Conservation (phyloP, 2,888 invertebrate species). For the Drosophila mulleri region DNA sequence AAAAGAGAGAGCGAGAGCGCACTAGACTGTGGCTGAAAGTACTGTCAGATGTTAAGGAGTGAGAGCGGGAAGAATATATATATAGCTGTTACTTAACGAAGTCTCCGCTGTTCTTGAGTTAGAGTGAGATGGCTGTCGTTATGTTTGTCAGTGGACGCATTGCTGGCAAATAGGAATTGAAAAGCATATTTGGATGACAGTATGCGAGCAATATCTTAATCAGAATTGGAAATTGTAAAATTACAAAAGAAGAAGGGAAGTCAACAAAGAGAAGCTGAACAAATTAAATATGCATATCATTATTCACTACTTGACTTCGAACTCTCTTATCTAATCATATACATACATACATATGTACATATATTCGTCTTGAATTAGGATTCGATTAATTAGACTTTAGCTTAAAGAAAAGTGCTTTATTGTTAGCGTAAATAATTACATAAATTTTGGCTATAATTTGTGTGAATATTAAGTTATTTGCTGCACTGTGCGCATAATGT, state of each 20-base stretch:
- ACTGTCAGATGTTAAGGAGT: neutral
- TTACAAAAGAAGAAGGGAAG: no score
- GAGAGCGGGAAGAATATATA: neutral
- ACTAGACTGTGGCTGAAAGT: neutral
- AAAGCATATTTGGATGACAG: neutral
- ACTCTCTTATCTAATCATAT: no score
- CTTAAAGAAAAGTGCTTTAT: neutral
- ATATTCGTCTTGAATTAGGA: no score
- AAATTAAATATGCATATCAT: no score
- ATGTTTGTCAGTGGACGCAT: neutral
- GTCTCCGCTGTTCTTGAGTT: neutral
- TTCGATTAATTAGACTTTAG: no score
- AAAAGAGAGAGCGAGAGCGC: neutral
- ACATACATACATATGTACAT: no score
- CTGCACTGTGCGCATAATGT: slow-evolving; percentile 30
- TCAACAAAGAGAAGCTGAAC: no score
- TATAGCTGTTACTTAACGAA: no score
- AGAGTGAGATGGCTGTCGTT: neutral
- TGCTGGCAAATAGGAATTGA: neutral
- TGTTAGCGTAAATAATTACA: neutral
- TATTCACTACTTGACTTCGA: no score
- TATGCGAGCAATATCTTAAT: no score
- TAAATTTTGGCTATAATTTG: neutral
- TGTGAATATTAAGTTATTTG: neutral
- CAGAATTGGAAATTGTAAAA: no score